Conservation (phyloP, 2,888 invertebrate species). For the Eurytoma californica region DNA sequence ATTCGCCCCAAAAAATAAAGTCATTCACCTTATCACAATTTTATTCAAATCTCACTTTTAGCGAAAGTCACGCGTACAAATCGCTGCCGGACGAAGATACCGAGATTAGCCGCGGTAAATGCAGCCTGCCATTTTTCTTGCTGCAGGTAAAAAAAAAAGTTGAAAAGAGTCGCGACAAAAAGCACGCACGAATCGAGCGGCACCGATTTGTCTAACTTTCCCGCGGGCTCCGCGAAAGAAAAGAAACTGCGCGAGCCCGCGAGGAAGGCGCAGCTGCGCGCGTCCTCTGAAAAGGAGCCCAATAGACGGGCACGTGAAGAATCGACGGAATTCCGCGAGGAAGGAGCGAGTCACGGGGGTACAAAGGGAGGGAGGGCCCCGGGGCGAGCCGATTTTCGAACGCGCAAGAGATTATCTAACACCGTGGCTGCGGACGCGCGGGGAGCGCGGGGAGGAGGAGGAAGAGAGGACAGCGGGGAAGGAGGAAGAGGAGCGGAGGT, state of each 20-base stretch:
- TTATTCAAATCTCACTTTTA: too few species aligned
- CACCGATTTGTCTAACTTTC: too few species aligned
- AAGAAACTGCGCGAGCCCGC: background rate
- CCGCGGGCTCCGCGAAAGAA: background rate
- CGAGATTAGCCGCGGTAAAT: too few species aligned
- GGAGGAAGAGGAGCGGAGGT: constrained; percentile 16
- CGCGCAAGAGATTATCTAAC: constrained; percentile 70
- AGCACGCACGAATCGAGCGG: too few species aligned
- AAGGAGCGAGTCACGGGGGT: background rate
- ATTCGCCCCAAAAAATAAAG: too few species aligned
- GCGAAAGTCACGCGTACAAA: too few species aligned
- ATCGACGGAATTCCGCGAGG: constrained; percentile 29
- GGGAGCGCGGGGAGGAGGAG: constrained; percentile 20
- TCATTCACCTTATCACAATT: too few species aligned
- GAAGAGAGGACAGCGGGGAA: background rate
- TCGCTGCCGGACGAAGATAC: too few species aligned
- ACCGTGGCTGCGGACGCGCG: constrained; percentile 53
- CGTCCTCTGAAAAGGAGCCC: background rate
- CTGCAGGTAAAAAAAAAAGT: too few species aligned
- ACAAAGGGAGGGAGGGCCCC: constrained; percentile 41
- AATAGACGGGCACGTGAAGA: background rate
- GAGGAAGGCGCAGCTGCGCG: constrained; percentile 14
- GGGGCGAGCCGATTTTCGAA: constrained; percentile 64
- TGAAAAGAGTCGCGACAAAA: too few species aligned
- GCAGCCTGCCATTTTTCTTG: too few species aligned